These are phyloP conservation scores for Sapayoa aenigma DNA, from an alignment of 2,113 vertebrate genomes.

Conservation along the genomic window DNA sequence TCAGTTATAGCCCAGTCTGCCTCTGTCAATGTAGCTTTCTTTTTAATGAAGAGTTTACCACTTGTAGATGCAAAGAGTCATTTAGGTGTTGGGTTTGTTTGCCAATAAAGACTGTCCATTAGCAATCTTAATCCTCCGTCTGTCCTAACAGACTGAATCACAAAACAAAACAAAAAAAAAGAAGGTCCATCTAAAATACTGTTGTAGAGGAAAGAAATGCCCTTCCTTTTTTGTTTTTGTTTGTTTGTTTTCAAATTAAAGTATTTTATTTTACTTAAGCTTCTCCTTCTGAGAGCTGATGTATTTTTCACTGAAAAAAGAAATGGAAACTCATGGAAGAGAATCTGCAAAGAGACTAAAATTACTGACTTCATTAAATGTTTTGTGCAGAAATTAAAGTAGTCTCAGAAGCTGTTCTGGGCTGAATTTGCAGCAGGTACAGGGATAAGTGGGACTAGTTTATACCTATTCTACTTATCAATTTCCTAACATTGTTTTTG, in stretches of 20 bases:
- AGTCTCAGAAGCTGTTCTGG: not conserved
- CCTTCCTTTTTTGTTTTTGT: not conserved
- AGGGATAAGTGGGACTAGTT: not conserved
- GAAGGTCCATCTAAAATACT: not conserved
- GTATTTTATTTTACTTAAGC: not conserved
- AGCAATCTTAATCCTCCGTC: constrained; percentile 13
- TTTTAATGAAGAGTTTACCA: constrained; percentile 5
- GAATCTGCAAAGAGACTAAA: not conserved
- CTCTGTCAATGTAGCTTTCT: not conserved
- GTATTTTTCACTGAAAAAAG: not conserved
- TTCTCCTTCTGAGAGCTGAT: not conserved
- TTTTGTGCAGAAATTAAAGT: not conserved
- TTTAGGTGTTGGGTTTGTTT: constrained; percentile 16
- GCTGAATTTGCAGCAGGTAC: not conserved
- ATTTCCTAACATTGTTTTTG: constrained; percentile 18
- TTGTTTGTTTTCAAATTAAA: not conserved
- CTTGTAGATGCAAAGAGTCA: not conserved
- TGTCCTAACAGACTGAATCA: not conserved
- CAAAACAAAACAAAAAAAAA: not conserved
- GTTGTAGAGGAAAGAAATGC: not conserved
- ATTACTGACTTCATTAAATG: not conserved
- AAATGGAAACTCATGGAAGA: not conserved
- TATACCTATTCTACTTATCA: not conserved
- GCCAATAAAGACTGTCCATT: not conserved
- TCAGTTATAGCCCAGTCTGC: not conserved